phyloP scores from a whole-genome alignment of 2,888 invertebrate genomes.

The Pterostichus madidus region DNA sequence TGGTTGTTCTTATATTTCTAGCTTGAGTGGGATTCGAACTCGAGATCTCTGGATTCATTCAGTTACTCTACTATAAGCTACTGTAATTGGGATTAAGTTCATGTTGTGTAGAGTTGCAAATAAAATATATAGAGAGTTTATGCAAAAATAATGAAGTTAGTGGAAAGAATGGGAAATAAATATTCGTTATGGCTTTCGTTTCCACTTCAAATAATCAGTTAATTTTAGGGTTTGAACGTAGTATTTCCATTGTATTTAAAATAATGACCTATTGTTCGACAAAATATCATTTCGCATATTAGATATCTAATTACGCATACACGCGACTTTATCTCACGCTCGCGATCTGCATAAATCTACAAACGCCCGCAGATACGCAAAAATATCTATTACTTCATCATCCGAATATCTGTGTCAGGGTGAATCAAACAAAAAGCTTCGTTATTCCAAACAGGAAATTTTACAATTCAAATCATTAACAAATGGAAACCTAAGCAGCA shows the following conservation, averaged over 20 bases:
- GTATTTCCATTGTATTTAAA: conserved; percentile 37
- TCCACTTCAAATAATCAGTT: conserved; percentile 31
- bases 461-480: conserved; percentile 55
- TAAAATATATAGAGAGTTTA: too few species aligned
- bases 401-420: conserved; percentile 50
- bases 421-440: conserved; percentile 41
- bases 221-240: conserved; percentile 23
- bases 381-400: conserved; percentile 42
- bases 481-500: conserved; percentile 34
- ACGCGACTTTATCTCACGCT: conserved; percentile 34
- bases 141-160: too few species aligned
- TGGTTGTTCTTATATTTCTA: too few species aligned
- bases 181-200: conserved; percentile 14
- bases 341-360: conserved; percentile 48
- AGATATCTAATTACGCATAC: conserved; percentile 51
- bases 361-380: conserved; percentile 27
- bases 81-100: too few species aligned
- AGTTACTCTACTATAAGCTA: too few species aligned
- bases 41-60: too few species aligned
- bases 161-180: conserved; percentile 27
- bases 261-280: conserved; percentile 52
- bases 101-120: too few species aligned
- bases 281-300: conserved; percentile 47
- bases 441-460: conserved; percentile 56
- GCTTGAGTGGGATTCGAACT: too few species aligned